Percentiles rank a stretch among this genome's conserved stretches.
phyloP scores from a whole-genome alignment of 2,797 vertebrate genomes.

The Phoebastria nigripes region DNA sequence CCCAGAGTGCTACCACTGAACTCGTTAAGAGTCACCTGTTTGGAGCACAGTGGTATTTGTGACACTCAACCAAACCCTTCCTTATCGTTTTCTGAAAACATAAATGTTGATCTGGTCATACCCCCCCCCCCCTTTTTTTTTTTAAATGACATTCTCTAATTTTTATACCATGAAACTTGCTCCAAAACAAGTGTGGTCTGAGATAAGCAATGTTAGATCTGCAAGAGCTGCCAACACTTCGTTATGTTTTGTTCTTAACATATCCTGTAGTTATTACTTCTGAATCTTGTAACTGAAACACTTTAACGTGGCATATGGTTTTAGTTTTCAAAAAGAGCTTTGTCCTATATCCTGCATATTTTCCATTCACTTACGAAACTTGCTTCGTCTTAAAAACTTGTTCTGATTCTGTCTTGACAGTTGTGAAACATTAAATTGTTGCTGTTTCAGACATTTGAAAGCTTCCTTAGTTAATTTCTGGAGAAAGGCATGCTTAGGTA shows the following conservation, averaged over 20 bases:
- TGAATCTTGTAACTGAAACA: constrained; percentile 54
- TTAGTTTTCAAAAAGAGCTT: constrained; percentile 40
- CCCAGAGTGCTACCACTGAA: background rate
- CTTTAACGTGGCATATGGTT: constrained; percentile 11
- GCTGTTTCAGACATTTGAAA: constrained; percentile 29
- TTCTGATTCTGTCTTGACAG: constrained; percentile 57
- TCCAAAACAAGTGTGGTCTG: background rate
- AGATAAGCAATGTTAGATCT: background rate
- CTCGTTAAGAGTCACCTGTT: background rate
- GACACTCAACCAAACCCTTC: background rate
- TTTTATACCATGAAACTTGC: background rate
- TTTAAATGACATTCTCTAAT: background rate
- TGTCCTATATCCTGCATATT: constrained; percentile 52
- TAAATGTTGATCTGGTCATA: background rate
- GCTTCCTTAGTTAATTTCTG: constrained; percentile 31
- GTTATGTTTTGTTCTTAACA: constrained; percentile 36
- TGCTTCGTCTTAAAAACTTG: constrained; percentile 50
- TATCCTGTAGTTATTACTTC: constrained; percentile 28
- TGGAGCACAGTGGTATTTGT: background rate
- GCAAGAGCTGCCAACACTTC: background rate
- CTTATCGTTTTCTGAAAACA: background rate
- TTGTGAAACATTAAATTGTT: constrained; percentile 61
- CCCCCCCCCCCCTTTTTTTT: background rate
- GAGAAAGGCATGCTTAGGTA: background rate
- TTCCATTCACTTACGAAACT: constrained; percentile 28